Evolutionary conservation across 2,888 invertebrate species (phyloP).

Genomic region (Dolichomitus sp.): DNA sequence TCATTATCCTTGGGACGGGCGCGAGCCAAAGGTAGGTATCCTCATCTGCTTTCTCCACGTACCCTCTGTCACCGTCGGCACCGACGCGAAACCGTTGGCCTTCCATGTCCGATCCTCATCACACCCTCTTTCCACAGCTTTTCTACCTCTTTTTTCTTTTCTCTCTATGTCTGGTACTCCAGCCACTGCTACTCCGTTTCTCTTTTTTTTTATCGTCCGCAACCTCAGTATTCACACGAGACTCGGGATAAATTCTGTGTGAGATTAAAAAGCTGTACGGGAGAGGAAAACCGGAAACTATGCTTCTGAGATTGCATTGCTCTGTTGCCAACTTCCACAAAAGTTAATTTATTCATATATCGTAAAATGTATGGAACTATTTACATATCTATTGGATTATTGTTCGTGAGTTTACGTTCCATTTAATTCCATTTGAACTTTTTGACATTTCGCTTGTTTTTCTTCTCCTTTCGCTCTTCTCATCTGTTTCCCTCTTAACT

Average conservation of each 20-base stretch:
- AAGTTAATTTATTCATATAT: slow-evolving; percentile 18
- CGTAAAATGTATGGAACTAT: background rate
- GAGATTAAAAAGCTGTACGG: background rate
- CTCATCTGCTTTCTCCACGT: slow-evolving; percentile 12
- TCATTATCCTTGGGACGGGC: slow-evolving; percentile 14
- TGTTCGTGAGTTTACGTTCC: slow-evolving; percentile 2
- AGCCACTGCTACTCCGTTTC: slow-evolving; percentile 5
- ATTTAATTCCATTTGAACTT: slow-evolving; percentile 10
- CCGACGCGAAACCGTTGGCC: slow-evolving; percentile 16
- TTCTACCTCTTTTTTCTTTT: background rate
- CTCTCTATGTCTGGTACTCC: background rate
- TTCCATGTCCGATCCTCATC: slow-evolving; percentile 36
- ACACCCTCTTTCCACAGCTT: slow-evolving; percentile 5
- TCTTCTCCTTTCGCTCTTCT: background rate
- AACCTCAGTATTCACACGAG: slow-evolving; percentile 6
- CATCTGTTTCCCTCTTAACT: slow-evolving; percentile 3
- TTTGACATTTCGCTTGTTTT: background rate
- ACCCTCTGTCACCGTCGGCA: slow-evolving; percentile 12
- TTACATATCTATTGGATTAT: slow-evolving; percentile 22
- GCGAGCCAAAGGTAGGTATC: background rate
- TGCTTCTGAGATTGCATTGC: background rate
- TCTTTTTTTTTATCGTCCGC: background rate
- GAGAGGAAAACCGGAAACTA: background rate
- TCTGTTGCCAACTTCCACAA: background rate
- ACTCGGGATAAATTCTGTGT: slow-evolving; percentile 32